Evolutionary conservation across 1,140 invertebrate species (phyloP).

Genomic region (Chionoecetes opilio): DNA sequence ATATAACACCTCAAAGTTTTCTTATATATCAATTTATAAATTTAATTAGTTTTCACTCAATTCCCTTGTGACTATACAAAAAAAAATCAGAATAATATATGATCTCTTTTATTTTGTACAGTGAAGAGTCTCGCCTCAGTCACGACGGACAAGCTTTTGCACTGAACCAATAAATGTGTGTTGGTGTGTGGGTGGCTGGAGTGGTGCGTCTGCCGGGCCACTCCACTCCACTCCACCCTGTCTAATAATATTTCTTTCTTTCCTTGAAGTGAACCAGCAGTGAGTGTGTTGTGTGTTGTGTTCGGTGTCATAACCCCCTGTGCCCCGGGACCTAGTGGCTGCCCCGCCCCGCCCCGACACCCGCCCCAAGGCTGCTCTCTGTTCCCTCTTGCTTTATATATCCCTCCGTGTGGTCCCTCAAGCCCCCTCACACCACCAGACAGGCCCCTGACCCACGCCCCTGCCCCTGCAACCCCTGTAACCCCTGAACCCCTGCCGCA

Average conservation of each 20-base stretch:
- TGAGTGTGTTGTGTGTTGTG: slow-evolving; percentile 5
- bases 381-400: neutral
- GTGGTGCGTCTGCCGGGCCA: neutral
- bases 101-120: neutral
- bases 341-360: neutral
- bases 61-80: too few species aligned
- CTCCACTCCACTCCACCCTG: neutral
- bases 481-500: neutral
- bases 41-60: neutral
- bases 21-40: neutral
- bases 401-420: neutral
- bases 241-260: neutral
- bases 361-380: neutral
- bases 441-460: neutral
- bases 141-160: neutral
- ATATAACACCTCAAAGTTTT: neutral
- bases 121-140: neutral
- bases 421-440: neutral
- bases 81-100: too few species aligned
- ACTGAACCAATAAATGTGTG: neutral
- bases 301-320: slow-evolving; percentile 13
- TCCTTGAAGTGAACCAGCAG: neutral
- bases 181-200: slow-evolving; percentile 27
- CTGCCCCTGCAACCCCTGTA: too few species aligned
- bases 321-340: neutral